Conservation (phyloP, 1,140 invertebrate species). For the Aphelenchoides besseyi region DNA sequence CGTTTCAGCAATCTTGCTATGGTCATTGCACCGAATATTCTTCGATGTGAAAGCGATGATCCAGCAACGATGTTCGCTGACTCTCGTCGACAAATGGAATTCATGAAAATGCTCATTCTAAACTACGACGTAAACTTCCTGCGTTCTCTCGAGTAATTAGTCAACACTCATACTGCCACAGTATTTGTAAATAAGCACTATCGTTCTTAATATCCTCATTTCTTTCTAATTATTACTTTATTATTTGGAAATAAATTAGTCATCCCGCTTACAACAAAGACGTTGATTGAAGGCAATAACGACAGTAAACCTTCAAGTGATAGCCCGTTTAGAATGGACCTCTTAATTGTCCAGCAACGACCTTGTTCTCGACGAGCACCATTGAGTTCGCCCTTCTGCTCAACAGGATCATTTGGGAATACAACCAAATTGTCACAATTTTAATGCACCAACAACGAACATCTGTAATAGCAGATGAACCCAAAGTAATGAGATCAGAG, state of each 20-base stretch:
- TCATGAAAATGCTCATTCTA: slow-evolving; percentile 86
- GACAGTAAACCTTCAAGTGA: too few relatives aligned
- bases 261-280: too few relatives aligned
- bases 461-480: too few relatives aligned
- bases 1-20: slow-evolving; percentile 87
- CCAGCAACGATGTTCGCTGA: slow-evolving; percentile 91
- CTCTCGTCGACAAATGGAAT: slow-evolving; percentile 94
- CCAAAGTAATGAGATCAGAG: too few relatives aligned
- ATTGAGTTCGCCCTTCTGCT: too few relatives aligned
- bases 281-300: too few relatives aligned
- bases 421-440: too few relatives aligned
- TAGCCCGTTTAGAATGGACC: too few relatives aligned
- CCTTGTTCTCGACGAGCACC: too few relatives aligned
- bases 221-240: background rate
- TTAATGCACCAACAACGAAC: too few relatives aligned
- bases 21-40: slow-evolving; percentile 95
- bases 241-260: background rate
- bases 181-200: background rate
- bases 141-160: background rate
- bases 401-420: too few relatives aligned
- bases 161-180: background rate
- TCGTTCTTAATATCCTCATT: background rate
- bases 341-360: too few relatives aligned
- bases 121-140: slow-evolving; percentile 74
- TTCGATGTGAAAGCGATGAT: slow-evolving; percentile 87